Percentiles rank a stretch among this genome's conserved stretches.
Conservation (phyloP, 2,113 vertebrate genomes). For the Panurus biarmicus region DNA sequence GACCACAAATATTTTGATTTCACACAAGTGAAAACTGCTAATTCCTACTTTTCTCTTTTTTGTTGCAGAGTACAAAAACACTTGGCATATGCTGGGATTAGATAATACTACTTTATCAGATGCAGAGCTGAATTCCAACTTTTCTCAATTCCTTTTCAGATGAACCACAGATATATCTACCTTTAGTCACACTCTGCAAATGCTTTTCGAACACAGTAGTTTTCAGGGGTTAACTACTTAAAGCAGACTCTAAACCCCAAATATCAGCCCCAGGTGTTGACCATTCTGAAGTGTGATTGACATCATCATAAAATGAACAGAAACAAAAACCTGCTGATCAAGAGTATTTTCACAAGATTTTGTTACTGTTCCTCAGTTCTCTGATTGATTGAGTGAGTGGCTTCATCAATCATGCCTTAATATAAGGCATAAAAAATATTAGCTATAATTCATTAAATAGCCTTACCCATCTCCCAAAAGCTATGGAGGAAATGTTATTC, state of each 20-base stretch:
- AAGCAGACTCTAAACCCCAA: neutral
- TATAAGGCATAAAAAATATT: neutral
- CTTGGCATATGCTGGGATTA: neutral
- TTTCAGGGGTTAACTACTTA: neutral
- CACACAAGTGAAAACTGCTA: neutral
- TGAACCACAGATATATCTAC: neutral
- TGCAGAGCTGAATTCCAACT: neutral
- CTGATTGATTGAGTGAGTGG: neutral
- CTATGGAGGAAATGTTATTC: neutral
- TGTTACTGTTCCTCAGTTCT: neutral
- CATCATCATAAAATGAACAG: neutral
- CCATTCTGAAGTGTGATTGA: neutral
- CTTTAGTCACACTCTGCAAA: neutral
- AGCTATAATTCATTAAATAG: neutral
- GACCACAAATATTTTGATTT: neutral
- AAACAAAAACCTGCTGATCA: neutral
- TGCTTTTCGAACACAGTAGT: neutral
- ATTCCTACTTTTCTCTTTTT: neutral
- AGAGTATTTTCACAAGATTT: neutral
- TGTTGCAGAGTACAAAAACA: neutral
- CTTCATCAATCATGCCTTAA: neutral
- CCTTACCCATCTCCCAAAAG: neutral
- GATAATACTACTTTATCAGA: neutral
- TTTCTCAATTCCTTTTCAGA: neutral
- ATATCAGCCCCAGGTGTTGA: neutral